These are phyloP conservation scores for Meles meles DNA, from an alignment of 2,113 vertebrate genomes.

Conservation along the genomic window DNA sequence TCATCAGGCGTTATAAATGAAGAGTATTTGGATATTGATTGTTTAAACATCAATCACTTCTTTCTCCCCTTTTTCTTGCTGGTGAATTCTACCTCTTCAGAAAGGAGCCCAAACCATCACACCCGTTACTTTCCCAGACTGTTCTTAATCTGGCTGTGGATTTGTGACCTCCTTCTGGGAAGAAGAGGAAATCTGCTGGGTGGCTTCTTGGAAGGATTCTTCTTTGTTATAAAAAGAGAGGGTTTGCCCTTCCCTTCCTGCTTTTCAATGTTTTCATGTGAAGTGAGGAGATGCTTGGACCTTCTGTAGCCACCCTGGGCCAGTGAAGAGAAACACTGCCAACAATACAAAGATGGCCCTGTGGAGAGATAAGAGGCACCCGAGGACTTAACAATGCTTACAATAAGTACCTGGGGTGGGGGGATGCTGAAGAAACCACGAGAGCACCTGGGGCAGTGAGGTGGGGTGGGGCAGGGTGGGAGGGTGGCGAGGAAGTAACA, in stretches of 20 bases:
- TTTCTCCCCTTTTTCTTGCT: neutral
- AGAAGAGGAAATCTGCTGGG: neutral
- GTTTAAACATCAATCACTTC: neutral
- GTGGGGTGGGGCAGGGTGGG: no score
- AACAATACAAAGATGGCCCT: neutral
- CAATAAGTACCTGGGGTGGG: neutral
- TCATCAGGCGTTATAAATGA: neutral
- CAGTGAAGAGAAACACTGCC: neutral
- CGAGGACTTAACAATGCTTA: neutral
- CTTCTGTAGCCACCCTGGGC: no score
- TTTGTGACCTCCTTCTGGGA: neutral
- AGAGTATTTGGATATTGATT: neutral
- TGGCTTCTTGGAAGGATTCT: neutral
- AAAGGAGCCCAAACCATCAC: neutral
- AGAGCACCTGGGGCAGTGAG: fast-evolving
- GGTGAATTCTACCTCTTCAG: neutral
- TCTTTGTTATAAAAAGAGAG: neutral
- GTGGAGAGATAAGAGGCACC: neutral
- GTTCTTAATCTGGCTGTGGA: neutral
- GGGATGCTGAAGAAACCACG: neutral
- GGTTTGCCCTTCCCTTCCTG: neutral
- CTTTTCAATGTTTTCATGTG: neutral
- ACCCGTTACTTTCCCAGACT: neutral
- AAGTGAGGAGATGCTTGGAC: neutral
- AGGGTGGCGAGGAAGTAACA: neutral